phyloP scores from a whole-genome alignment of 2,113 vertebrate genomes.

The Pontoporia blainvillei region DNA sequence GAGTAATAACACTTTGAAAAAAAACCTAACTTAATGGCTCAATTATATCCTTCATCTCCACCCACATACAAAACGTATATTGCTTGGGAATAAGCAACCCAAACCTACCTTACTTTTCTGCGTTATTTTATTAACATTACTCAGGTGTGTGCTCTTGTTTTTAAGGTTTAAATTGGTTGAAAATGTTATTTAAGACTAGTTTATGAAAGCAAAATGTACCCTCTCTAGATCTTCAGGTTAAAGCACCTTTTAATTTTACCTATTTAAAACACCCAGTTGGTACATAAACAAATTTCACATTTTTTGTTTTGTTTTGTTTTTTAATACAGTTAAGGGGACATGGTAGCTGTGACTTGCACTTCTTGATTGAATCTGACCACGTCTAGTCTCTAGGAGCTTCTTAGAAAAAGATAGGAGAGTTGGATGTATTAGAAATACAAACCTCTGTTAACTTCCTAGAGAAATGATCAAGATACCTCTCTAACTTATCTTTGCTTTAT shows the following conservation, averaged over 20 bases:
- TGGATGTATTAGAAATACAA: not conserved
- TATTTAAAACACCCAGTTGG: not conserved
- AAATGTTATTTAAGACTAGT: conserved; percentile 36
- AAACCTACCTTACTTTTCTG: not conserved
- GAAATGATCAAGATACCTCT: not conserved
- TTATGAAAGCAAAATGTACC: not conserved
- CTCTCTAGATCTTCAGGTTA: not conserved
- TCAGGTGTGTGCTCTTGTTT: not conserved
- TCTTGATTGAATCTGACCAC: not conserved
- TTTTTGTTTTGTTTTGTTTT: not conserved
- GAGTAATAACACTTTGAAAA: not conserved
- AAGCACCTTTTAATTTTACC: not conserved
- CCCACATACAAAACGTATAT: not conserved
- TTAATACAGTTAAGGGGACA: not conserved
- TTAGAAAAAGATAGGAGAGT: not conserved
- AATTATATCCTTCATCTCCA: not conserved
- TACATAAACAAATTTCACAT: not conserved
- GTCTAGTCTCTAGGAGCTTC: not conserved
- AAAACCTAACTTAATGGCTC: not conserved
- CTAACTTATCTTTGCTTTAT: not conserved
- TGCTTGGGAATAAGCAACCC: not conserved
- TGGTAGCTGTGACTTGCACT: not conserved
- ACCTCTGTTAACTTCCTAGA: conserved; percentile 5
- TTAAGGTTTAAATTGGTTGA: conserved; percentile 8
- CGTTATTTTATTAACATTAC: not conserved